phyloP scores from a whole-genome alignment of 2,113 vertebrate species.

The Eulacestoma nigropectus region DNA sequence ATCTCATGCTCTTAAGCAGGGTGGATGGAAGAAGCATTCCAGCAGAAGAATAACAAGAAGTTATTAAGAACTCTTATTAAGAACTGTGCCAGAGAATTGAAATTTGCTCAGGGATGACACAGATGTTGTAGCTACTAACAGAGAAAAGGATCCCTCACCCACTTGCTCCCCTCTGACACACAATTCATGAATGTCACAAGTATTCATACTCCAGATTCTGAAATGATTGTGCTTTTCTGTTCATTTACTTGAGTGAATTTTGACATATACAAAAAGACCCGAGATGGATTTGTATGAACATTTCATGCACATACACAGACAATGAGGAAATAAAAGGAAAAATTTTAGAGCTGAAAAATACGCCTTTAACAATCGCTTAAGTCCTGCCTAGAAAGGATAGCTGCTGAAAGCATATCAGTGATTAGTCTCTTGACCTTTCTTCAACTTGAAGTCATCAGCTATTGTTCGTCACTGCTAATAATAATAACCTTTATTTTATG shows the following conservation, averaged over 20 bases:
- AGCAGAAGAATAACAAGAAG: too few species aligned
- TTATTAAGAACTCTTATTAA: too few species aligned
- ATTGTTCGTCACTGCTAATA: constrained; percentile 20
- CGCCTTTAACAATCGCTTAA: neutral
- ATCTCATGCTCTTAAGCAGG: neutral
- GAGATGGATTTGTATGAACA: neutral
- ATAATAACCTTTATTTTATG: constrained; percentile 60
- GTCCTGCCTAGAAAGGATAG: constrained; percentile 19
- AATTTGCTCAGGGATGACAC: neutral
- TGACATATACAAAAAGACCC: neutral
- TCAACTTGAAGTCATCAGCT: constrained; percentile 28
- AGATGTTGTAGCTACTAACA: neutral
- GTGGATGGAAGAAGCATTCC: neutral
- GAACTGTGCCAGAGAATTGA: neutral
- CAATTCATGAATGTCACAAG: neutral
- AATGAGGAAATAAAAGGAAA: neutral
- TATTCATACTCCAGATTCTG: neutral
- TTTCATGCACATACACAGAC: neutral
- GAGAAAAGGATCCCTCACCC: neutral
- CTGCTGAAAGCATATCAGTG: constrained; percentile 36
- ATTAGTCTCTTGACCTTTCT: constrained; percentile 59
- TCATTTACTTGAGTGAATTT: neutral
- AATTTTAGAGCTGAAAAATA: constrained; percentile 7
- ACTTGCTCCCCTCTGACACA: neutral
- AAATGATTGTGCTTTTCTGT: neutral